These are phyloP conservation scores for Rhabdornis inornatus DNA, from an alignment of 2,113 vertebrate genomes.

Conservation along the genomic window DNA sequence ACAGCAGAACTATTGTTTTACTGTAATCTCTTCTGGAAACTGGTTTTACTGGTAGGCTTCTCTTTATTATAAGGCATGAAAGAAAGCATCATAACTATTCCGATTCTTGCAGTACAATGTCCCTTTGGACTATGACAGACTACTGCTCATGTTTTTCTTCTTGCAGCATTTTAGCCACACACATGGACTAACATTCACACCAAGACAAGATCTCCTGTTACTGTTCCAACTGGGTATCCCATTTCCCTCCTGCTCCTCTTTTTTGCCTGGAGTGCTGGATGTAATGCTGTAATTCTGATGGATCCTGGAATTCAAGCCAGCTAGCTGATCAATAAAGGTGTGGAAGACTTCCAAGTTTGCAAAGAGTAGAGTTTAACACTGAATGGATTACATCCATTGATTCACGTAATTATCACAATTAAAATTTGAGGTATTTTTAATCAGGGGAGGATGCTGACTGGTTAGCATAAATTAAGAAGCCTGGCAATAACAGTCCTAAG, in stretches of 20 bases:
- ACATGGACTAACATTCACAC: neutral
- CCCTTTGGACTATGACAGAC: neutral
- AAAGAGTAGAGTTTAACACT: neutral
- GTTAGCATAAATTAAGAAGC: neutral
- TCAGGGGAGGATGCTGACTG: neutral
- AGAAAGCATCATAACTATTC: neutral
- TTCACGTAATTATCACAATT: neutral
- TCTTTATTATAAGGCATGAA: neutral
- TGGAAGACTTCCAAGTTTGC: neutral
- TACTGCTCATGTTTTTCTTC: constrained; percentile 2
- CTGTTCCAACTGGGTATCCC: neutral
- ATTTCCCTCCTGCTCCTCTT: neutral
- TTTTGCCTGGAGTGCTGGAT: neutral
- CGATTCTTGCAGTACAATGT: neutral
- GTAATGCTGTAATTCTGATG: neutral
- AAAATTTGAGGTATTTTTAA: neutral
- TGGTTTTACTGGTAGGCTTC: neutral
- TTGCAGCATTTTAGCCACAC: neutral
- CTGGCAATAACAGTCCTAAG: neutral
- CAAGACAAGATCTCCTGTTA: neutral
- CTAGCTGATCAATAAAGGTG: neutral
- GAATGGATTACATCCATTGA: neutral
- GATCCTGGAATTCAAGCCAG: neutral
- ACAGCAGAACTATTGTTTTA: neutral
- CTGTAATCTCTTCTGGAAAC: neutral